Conservation (phyloP, 2,113 vertebrate genomes). For the Aegypius monachus region DNA sequence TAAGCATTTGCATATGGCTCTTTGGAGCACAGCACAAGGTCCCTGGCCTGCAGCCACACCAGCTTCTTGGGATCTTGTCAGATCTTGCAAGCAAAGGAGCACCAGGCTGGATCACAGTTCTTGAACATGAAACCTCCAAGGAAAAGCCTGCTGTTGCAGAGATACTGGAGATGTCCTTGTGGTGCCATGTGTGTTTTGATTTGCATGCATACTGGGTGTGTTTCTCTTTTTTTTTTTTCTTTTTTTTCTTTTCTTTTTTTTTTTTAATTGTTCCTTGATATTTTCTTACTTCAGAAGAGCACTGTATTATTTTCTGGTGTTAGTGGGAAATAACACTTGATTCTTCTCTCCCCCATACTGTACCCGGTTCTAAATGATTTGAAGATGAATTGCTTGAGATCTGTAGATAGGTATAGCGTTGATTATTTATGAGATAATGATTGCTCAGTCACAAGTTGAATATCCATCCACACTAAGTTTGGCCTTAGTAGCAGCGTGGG, state of each 20-base stretch:
- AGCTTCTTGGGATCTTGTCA: not conserved
- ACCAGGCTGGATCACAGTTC: not conserved
- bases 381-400: not conserved
- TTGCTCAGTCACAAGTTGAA: not conserved
- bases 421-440: not conserved
- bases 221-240: not conserved
- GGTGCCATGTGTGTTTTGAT: not conserved
- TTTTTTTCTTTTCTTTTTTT: too few species aligned
- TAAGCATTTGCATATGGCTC: not conserved
- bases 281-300: not conserved
- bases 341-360: rapidly evolving
- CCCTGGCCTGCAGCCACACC: not conserved
- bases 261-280: not conserved
- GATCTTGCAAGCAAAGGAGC: not conserved
- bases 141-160: not conserved
- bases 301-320: not conserved
- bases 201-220: not conserved
- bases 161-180: not conserved
- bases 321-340: not conserved
- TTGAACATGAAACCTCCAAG: not conserved
- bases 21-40: not conserved
- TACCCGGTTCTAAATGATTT: not conserved
- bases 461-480: not conserved
- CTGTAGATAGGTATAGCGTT: not conserved
- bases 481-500: not conserved